phyloP scores from a whole-genome alignment of 2,888 invertebrate species.

The Urechis unicinctus region DNA sequence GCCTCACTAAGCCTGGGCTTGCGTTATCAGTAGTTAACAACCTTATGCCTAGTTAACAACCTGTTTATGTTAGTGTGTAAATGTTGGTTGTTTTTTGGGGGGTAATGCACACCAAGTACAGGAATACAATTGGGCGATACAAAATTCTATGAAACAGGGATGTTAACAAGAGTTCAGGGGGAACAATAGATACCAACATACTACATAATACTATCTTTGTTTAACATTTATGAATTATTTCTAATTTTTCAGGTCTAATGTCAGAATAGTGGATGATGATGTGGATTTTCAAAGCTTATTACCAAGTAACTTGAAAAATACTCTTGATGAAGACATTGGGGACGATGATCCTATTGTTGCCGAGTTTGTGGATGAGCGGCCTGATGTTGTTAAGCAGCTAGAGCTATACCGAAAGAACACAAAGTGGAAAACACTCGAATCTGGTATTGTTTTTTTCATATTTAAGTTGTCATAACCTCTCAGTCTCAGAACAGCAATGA shows the following conservation, averaged over 20 bases:
- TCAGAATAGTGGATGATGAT: constrained; percentile 83
- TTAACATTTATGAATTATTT: background rate
- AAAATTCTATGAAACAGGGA: too few relatives aligned
- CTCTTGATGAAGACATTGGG: constrained; percentile 64
- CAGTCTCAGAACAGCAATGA: too few relatives aligned
- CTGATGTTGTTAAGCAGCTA: constrained; percentile 57
- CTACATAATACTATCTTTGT: background rate
- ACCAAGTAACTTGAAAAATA: constrained; percentile 59
- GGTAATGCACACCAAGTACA: too few relatives aligned
- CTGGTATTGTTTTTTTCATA: background rate
- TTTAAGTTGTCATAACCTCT: constrained; percentile 13
- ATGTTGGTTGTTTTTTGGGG: too few relatives aligned
- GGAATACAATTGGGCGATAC: too few relatives aligned
- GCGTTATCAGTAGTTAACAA: too few relatives aligned
- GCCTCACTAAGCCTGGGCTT: too few relatives aligned
- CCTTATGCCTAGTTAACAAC: too few relatives aligned
- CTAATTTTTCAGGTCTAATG: constrained; percentile 20
- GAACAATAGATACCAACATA: too few relatives aligned
- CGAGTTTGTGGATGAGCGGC: constrained; percentile 77
- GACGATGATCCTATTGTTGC: constrained; percentile 89
- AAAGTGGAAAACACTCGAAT: constrained; percentile 27
- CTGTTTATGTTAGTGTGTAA: too few relatives aligned
- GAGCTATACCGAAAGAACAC: constrained; percentile 32
- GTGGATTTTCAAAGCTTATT: constrained; percentile 61
- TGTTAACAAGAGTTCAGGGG: too few relatives aligned